Conservation (phyloP, 2,888 invertebrate species). For the Noctua comes region DNA sequence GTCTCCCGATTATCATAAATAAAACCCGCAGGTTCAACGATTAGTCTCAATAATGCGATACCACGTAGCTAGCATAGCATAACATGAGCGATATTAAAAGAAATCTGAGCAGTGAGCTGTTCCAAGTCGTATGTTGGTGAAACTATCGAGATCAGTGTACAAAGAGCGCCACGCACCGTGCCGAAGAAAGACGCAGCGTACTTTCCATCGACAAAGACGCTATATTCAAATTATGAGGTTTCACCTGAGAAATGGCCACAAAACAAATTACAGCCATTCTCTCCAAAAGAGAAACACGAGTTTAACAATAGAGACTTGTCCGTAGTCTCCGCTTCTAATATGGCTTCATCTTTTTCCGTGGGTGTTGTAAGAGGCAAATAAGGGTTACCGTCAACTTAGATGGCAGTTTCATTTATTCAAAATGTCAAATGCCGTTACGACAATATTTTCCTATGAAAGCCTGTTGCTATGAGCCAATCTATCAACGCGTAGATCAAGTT, state of each 20-base stretch:
- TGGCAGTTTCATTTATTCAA: slow-evolving; percentile 28
- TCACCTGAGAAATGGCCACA: slow-evolving; percentile 72
- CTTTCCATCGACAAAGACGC: slow-evolving; percentile 80
- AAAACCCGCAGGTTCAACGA: slow-evolving; percentile 59
- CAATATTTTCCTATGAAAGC: slow-evolving; percentile 16
- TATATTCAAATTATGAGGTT: slow-evolving; percentile 77
- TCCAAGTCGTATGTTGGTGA: slow-evolving; percentile 77
- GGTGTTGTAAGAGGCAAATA: slow-evolving; percentile 43
- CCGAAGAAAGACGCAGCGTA: slow-evolving; percentile 77
- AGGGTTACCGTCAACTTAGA: slow-evolving; percentile 31
- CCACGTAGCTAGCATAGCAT: slow-evolving; percentile 54
- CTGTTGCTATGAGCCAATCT: slow-evolving; percentile 18
- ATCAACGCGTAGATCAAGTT: neutral
- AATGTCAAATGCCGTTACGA: slow-evolving; percentile 39
- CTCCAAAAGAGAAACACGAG: slow-evolving; percentile 63
- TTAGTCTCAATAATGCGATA: slow-evolving; percentile 41
- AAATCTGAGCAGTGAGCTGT: slow-evolving; percentile 69
- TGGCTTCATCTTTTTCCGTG: slow-evolving; percentile 48
- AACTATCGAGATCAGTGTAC: slow-evolving; percentile 83
- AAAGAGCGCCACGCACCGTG: slow-evolving; percentile 78
- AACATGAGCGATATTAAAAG: slow-evolving; percentile 65
- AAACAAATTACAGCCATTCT: slow-evolving; percentile 68
- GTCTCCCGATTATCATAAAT: slow-evolving; percentile 23
- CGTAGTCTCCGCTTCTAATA: slow-evolving; percentile 36
- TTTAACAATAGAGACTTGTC: slow-evolving; percentile 56